Conservation (phyloP, 30 jellyfish, hydroid and myxozoan species). For the Catostylus mosaicus region DNA sequence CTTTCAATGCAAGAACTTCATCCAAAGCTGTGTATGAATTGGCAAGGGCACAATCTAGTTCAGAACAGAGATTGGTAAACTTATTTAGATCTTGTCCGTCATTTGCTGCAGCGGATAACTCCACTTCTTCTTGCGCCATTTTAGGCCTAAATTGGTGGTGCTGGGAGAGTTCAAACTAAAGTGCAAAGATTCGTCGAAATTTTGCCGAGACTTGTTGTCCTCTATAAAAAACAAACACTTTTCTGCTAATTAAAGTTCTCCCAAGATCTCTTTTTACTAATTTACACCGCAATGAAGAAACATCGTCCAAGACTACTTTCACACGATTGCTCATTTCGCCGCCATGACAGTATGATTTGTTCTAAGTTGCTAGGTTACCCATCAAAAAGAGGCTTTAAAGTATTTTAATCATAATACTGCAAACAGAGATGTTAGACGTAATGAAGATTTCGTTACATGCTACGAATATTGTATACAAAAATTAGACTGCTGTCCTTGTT, state of each 20-base stretch:
- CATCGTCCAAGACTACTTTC: not conserved
- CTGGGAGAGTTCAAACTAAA: too few species aligned
- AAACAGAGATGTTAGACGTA: too few species aligned
- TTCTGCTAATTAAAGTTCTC: too few species aligned
- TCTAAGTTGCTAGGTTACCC: conserved; percentile 15
- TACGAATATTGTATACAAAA: too few species aligned
- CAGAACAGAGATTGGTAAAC: conserved; percentile 58
- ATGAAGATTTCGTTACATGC: too few species aligned
- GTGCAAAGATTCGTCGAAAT: too few species aligned
- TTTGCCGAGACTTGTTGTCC: too few species aligned
- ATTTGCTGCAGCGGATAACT: not conserved
- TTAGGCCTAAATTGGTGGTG: not conserved
- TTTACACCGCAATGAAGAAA: too few species aligned
- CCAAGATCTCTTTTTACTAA: too few species aligned
- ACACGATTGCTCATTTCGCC: conserved; percentile 20
- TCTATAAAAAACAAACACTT: too few species aligned
- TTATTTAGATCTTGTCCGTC: conserved; percentile 19
- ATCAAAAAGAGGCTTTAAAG: conserved; percentile 19
- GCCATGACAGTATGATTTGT: not conserved
- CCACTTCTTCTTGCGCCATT: not conserved
- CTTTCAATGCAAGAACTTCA: conserved; percentile 56
- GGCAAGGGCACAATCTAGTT: conserved; percentile 53
- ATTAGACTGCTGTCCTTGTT: too few species aligned
- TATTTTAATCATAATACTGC: too few species aligned
- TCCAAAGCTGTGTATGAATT: conserved; percentile 53